Base-by-base conservation (phyloP, 2,113 vertebrate species). In the Nycticebus coucang region DNA sequence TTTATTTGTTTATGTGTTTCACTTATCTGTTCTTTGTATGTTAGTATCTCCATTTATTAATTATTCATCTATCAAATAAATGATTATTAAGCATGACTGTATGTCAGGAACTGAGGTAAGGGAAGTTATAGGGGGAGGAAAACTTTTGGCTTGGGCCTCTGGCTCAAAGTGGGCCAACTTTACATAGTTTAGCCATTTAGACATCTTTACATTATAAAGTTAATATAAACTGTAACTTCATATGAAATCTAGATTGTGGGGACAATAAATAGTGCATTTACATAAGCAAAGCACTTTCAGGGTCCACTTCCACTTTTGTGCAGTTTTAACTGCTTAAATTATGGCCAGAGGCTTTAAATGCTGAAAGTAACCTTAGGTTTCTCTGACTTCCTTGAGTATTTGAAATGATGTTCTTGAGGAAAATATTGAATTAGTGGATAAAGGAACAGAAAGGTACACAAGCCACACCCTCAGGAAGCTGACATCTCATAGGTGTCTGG, bases 21-120 rank as follows among this genome's bases (percentile, higher is more conserved):
- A 89, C 66, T 94, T 28, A 53, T 80, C 60, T 84, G 55, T 91
- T 81, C 57, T 68, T 81, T 22, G 17, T 53, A n/a, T 77, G 24
- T 87, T 88, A 72, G 89, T 69, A 62, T 79, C 66, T 93, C 37
- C n/a, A 66, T 79, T 89, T 95, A 83, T 68, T 21, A 85, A 91
- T 12, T 53, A 94, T 84, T 1, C 15, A 86, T 21, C 24, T 10
- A 74, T 60, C 74, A 81, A 78, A 35, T 81, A 10, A 82, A 77
- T 94, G n/a, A 71, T 96, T 92, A 59, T 82, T 93, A 92, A 95
- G 41, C 45, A 87, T 91, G 57, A 59, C 33, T 91, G 5, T 82
- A 4, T 81, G 53, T 22, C 41, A 78, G 41, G 41, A 14, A 78
- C 69, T 91, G 72, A 95, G 22, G 13, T 75, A 86, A 57, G 15